Evolutionary conservation across 2,113 vertebrate genomes (phyloP), one percentile per base, ranked within the genome.

Genomic region (Chloropsis hardwickii): DNA sequence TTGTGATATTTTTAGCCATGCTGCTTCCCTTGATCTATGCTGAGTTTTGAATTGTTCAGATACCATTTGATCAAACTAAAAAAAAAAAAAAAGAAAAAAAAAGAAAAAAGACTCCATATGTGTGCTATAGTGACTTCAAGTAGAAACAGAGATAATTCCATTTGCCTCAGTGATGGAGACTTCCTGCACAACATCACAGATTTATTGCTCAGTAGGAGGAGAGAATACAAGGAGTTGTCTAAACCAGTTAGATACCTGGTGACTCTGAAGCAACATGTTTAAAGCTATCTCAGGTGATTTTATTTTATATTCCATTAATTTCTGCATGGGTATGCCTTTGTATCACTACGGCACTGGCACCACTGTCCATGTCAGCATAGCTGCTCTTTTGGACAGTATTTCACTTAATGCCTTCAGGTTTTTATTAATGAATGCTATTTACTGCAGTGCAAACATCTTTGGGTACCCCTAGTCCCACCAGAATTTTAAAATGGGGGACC

Each of bases 1-100:
- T 40, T 33, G 42, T 28, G 64, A 31, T 94, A 88, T 94, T 94
- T 94, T 92, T 91, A 93, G 56, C 37, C 21, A 35, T 15, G 21
- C 50, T 80, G 13, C 31, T 44, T 88, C 42, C 47, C 67, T 94
- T 93, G 39, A 92, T 88, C 72, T 88, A 12, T 62, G 29, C 22
- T 40, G 70, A 76, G 24, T 83, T 92, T 77, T 88, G 35, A 93
- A 65, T 85, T 69, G 40, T 73, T 85, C 78, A 65, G 45, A 58
- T 7, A 48, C 14, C 0, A 9, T 80, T 92, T 85, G 37, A 94
- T 93, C 44, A 67, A 87, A 23, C 2, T 18, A 3, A 10, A 53
- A 48, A 42, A 73, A 48, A 45, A 45, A 50, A 40, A 21, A 48
- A 45, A 45, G 45, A 40, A 21, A 35, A 4, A 21, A 29, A 44